phyloP scores from a whole-genome alignment of 2,888 invertebrate genomes.

The Drosophila mulleri region DNA sequence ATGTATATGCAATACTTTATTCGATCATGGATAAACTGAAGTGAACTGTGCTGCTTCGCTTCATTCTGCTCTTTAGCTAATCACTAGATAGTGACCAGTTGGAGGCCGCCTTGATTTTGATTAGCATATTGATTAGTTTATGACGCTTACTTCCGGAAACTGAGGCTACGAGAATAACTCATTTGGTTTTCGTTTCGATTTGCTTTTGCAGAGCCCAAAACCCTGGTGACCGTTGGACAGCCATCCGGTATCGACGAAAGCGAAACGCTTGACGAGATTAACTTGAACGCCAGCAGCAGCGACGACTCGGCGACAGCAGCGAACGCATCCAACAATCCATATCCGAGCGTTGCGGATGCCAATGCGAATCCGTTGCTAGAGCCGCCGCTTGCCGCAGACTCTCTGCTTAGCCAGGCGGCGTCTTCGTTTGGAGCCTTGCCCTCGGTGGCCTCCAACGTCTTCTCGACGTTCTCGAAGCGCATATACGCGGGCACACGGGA shows the following conservation, averaged over 20 bases:
- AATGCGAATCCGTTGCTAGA: slow-evolving; percentile 80
- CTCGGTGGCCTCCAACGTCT: slow-evolving; percentile 88
- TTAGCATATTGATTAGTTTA: slow-evolving; percentile 48
- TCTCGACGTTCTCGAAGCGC: slow-evolving; percentile 86
- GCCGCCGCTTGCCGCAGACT: slow-evolving; percentile 61
- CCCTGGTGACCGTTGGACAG: slow-evolving; percentile 83
- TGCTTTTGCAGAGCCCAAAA: slow-evolving; percentile 78
- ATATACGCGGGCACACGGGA: slow-evolving; percentile 79
- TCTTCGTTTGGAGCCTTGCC: slow-evolving; percentile 86
- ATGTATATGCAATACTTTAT: background rate
- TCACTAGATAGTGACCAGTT: slow-evolving; percentile 40
- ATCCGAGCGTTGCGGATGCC: slow-evolving; percentile 51
- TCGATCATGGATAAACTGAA: slow-evolving; percentile 11
- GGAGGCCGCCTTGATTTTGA: slow-evolving; percentile 37
- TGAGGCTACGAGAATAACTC: background rate
- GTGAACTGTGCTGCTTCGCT: background rate
- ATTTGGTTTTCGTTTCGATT: background rate
- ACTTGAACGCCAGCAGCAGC: slow-evolving; percentile 83
- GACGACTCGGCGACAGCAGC: slow-evolving; percentile 63
- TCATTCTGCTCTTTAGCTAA: background rate
- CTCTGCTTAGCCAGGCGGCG: slow-evolving; percentile 82
- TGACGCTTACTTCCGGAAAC: slow-evolving; percentile 16
- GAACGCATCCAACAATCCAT: slow-evolving; percentile 31
- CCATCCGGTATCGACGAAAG: slow-evolving; percentile 85
- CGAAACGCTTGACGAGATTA: slow-evolving; percentile 86